Conservation (phyloP, 2,797 vertebrate genomes). For the Etheostoma perlongum region DNA sequence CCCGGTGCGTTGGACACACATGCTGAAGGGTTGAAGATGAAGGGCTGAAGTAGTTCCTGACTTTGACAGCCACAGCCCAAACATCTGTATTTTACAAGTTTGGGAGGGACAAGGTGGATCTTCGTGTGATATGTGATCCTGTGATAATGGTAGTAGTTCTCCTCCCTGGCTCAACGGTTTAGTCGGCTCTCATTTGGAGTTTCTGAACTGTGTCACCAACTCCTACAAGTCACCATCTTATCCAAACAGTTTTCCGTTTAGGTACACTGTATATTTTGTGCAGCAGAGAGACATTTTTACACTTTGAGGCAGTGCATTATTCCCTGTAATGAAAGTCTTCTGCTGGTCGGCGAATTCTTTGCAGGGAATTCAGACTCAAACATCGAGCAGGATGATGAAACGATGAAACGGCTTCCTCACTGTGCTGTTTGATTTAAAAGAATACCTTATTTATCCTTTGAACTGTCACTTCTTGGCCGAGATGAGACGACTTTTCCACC, state of each 20-base stretch:
- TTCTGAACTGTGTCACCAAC: background rate
- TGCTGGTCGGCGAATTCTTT: conserved; percentile 2
- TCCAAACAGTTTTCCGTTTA: background rate
- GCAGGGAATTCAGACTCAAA: background rate
- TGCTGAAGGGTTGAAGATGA: no score
- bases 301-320: conserved; percentile 14
- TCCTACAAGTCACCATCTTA: background rate
- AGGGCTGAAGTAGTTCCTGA: no score
- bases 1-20: no score
- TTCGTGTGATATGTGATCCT: no score
- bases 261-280: conserved; percentile 8
- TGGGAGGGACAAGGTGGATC: no score
- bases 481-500: background rate
- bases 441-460: conserved; percentile 14
- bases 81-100: no score
- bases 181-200: conserved; percentile 8
- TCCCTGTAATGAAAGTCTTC: conserved; percentile 24
- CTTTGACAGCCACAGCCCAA: no score
- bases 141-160: background rate
- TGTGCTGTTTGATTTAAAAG: background rate
- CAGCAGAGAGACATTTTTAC: background rate
- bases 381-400: conserved; percentile 15
- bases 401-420: background rate
- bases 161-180: background rate
- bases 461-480: background rate